A percentile compares a stretch with the other conserved stretches of the same genome.
phyloP scores from a whole-genome alignment of 2,888 invertebrate genomes.

The Morpho achilles region DNA sequence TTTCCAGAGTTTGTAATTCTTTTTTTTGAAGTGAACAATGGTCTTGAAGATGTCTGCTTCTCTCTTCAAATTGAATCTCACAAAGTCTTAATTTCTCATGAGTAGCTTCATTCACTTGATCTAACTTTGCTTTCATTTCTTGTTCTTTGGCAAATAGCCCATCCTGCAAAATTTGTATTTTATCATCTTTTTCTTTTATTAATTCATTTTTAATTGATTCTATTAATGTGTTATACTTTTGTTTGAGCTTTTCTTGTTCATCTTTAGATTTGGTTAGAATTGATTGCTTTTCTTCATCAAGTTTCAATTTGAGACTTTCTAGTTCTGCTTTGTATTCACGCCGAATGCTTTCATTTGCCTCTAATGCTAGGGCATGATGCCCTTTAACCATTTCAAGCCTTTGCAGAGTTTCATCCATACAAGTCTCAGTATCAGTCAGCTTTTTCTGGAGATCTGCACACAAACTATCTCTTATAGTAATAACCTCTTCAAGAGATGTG shows the following conservation, averaged over 20 bases:
- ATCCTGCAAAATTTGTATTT: conserved; percentile 53
- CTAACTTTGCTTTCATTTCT: conserved; percentile 69
- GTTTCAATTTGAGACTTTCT: conserved; percentile 62
- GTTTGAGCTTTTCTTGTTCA: conserved; percentile 58
- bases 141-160: conserved; percentile 52
- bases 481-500: conserved; percentile 62
- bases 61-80: conserved; percentile 73
- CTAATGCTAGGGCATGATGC: conserved; percentile 68
- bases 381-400: conserved; percentile 73
- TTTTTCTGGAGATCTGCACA: conserved; percentile 70
- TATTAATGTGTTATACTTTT: conserved; percentile 51
- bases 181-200: conserved; percentile 55
- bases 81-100: conserved; percentile 64
- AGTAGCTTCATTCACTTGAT: conserved; percentile 67
- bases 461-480: conserved; percentile 63
- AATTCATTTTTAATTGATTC: conserved; percentile 55
- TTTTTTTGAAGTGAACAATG: conserved; percentile 56
- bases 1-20: conserved; percentile 51
- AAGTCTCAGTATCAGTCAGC: conserved; percentile 53
- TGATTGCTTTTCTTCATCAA: conserved; percentile 67
- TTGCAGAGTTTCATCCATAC: conserved; percentile 61
- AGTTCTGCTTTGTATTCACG: conserved; percentile 69
- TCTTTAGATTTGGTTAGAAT: conserved; percentile 55
- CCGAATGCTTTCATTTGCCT: conserved; percentile 74
- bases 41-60: conserved; percentile 56